phyloP scores from a whole-genome alignment of 2,888 invertebrate species.

The Antitype chi region DNA sequence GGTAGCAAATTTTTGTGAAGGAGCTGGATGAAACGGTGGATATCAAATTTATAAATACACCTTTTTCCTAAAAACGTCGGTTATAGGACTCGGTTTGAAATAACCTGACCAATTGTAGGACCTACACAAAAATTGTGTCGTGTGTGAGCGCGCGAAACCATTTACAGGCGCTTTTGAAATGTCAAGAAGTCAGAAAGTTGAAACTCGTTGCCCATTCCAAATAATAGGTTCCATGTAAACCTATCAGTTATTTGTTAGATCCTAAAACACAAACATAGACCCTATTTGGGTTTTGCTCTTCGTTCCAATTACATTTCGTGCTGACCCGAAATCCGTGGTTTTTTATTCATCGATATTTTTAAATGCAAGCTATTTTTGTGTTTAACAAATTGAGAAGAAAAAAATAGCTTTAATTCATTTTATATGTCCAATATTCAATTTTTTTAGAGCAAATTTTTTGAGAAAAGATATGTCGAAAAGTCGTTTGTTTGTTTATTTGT shows the following conservation, averaged over 20 bases:
- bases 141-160: background rate
- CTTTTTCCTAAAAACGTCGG: background rate
- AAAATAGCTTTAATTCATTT: background rate
- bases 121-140: background rate
- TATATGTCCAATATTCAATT: background rate
- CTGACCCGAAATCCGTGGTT: constrained; percentile 39
- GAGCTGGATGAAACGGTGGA: background rate
- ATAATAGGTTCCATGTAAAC: background rate
- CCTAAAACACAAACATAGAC: background rate
- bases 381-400: background rate
- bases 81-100: background rate
- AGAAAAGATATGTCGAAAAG: background rate
- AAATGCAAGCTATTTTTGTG: constrained; percentile 14
- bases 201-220: background rate
- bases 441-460: background rate
- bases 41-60: background rate
- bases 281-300: constrained; percentile 20
- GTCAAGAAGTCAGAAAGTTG: background rate
- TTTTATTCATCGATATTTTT: constrained; percentile 37
- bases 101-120: background rate
- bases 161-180: background rate
- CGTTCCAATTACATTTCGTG: constrained; percentile 54
- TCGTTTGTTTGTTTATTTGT: background rate
- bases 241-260: background rate
- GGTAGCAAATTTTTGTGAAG: background rate